Conservation (phyloP, 2,888 invertebrate genomes). For the Pollenia labialis region DNA sequence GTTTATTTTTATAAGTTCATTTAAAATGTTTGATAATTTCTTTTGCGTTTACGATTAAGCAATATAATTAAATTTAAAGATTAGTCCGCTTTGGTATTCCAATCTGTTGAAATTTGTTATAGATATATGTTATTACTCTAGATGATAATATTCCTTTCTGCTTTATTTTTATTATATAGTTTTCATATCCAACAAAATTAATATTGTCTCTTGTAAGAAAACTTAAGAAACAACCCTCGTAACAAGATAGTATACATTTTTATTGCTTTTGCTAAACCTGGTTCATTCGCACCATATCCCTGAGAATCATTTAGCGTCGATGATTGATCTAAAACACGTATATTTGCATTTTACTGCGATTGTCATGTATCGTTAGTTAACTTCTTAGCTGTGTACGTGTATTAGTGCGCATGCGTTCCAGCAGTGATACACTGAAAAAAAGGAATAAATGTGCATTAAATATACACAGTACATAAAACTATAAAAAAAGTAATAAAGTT, state of each 20-base stretch:
- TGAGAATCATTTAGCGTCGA: slow-evolving; percentile 75
- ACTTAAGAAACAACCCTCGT: slow-evolving; percentile 24
- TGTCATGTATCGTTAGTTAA: slow-evolving; percentile 72
- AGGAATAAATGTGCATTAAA: neutral
- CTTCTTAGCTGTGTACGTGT: slow-evolving; percentile 44
- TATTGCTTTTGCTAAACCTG: slow-evolving; percentile 58
- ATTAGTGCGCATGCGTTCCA: slow-evolving; percentile 50
- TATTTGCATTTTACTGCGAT: slow-evolving; percentile 74
- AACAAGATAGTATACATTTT: slow-evolving; percentile 42
- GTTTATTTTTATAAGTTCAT: too few relatives aligned
- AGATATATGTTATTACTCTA: too few relatives aligned
- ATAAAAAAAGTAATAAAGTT: neutral
- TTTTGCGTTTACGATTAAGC: too few relatives aligned
- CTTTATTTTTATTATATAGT: too few relatives aligned
- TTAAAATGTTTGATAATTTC: too few relatives aligned
- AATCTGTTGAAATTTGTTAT: too few relatives aligned
- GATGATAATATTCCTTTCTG: too few relatives aligned
- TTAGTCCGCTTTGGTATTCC: too few relatives aligned
- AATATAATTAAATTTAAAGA: too few relatives aligned
- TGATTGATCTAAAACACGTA: slow-evolving; percentile 77
- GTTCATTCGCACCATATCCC: slow-evolving; percentile 71
- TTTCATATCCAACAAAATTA: too few relatives aligned
- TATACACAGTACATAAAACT: neutral
- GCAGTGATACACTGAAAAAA: slow-evolving; percentile 56
- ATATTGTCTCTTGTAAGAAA: neutral